Base-by-base conservation (phyloP, 2,113 vertebrate genomes). In the Syngnathus floridae region DNA sequence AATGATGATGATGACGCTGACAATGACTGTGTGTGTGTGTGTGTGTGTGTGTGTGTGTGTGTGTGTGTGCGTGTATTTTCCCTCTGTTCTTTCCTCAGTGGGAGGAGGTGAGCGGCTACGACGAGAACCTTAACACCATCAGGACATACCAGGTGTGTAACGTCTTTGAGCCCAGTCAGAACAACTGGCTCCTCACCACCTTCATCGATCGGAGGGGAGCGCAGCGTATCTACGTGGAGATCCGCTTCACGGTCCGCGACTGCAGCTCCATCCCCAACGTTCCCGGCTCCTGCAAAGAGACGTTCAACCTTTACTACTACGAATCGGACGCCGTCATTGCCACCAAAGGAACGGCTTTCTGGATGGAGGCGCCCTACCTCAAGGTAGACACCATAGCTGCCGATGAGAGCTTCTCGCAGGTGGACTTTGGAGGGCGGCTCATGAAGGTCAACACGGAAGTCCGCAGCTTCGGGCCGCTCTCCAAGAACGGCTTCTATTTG, bases 391-490 rank as follows among this genome's bases (percentile, higher is more conserved):
- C 97, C 70, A 99, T 99, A 43, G 97, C 97, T 51, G 96, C 96
- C 6, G 97, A 98, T 17, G 96, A 99, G 86, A 99, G 97, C 88
- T 99, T 99, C 89, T 99, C 97, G 16, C 96, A 99, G 85, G 97
- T 99, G 87, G 97, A 98, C 86, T 98, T 99, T 40, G 97, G 96
- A 5, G 97, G 97, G 26, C 93, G 97, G 64, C 82, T 98, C 81
- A 98, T 98, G 96, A 99, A 99, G 73, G 96, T 99, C 69, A 98
- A 99, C 89, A 98, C 95, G 0, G 96, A 98, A 85, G 94, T 98
- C 81, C 92, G 96, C 73, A 98, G 97, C 80, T 98, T 99, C 0
- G 97, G 97, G 1, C 97, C 97, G 0, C 87, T 99, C 58, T 97
- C 94, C 46, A 93, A 94, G 78, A 95, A 94, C 41, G 97, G 97